Conservation (phyloP, 2,113 vertebrate genomes). For the Myotis yumanensis region DNA sequence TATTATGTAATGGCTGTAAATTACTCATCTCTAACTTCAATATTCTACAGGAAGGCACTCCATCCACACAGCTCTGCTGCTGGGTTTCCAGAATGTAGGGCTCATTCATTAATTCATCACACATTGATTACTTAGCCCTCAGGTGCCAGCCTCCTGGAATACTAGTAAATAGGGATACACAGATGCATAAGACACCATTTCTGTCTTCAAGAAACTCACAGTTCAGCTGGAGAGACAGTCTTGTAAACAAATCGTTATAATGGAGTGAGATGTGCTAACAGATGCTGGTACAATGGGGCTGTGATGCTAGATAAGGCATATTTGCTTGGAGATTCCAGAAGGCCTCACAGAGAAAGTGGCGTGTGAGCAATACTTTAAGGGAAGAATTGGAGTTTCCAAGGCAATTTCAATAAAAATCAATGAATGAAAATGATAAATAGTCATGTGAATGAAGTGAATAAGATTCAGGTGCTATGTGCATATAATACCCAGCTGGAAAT, state of each 20-base stretch:
- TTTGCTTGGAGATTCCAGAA: not conserved
- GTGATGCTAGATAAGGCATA: not conserved
- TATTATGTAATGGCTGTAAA: not conserved
- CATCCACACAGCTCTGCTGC: not conserved
- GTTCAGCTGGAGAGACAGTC: not conserved
- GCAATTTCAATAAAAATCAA: not conserved
- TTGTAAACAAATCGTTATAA: conserved; percentile 35
- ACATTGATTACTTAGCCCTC: not conserved
- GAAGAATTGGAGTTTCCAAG: not conserved
- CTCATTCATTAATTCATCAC: conserved; percentile 24
- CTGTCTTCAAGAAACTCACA: conserved; percentile 19
- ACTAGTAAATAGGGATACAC: not conserved
- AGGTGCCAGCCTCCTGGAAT: not conserved
- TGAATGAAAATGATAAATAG: conserved; percentile 5
- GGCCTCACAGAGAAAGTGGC: not conserved
- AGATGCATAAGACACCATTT: not conserved
- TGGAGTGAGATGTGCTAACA: not conserved
- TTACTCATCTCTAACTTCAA: not conserved
- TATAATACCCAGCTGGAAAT: not conserved
- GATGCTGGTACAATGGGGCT: not conserved
- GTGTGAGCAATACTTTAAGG: not conserved
- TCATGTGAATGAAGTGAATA: not conserved
- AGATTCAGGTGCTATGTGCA: not conserved
- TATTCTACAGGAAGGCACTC: not conserved
- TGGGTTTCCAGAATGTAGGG: not conserved